Evolutionary conservation across 1,140 invertebrate genomes (phyloP).

Genomic region (Bombus vancouverensis): DNA sequence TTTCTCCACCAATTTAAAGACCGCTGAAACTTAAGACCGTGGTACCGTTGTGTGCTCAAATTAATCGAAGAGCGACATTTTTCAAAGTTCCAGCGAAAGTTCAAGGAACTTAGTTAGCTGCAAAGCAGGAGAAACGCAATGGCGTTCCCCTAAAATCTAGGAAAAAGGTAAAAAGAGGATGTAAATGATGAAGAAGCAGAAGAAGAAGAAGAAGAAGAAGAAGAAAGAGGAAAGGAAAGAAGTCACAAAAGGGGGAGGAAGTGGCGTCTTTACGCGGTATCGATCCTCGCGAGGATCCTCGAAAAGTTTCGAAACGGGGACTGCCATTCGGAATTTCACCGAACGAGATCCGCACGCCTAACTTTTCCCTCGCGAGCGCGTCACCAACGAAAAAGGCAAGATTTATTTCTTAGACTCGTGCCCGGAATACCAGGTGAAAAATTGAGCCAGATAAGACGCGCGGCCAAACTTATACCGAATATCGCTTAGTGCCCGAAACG

Average conservation of each 20-base stretch:
- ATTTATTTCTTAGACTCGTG: slow-evolving; percentile 46
- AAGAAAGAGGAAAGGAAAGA: too few species aligned
- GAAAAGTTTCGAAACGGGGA: slow-evolving; percentile 34
- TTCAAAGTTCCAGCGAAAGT: not conserved
- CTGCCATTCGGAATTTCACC: slow-evolving; percentile 34
- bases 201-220: too few species aligned
- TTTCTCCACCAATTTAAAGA: not conserved
- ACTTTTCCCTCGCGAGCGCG: slow-evolving; percentile 32
- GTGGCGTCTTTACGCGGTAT: not conserved
- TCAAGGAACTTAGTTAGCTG: not conserved
- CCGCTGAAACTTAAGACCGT: too few species aligned
- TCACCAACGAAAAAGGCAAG: not conserved
- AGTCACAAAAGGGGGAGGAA: too few species aligned
- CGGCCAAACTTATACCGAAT: not conserved
- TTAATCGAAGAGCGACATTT: not conserved
- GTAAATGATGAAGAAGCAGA: too few species aligned
- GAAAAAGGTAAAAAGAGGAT: not conserved
- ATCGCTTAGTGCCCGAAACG: not conserved
- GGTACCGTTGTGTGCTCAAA: not conserved
- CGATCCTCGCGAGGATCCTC: slow-evolving; percentile 20
- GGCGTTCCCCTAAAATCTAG: not conserved
- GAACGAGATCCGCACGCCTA: slow-evolving; percentile 28
- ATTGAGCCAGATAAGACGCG: slow-evolving; percentile 6
- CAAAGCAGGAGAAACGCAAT: not conserved
- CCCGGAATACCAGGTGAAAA: slow-evolving; percentile 10